Evolutionary conservation across 2,797 vertebrate genomes (phyloP).

Genomic region (Poeciliopsis gracilis): DNA sequence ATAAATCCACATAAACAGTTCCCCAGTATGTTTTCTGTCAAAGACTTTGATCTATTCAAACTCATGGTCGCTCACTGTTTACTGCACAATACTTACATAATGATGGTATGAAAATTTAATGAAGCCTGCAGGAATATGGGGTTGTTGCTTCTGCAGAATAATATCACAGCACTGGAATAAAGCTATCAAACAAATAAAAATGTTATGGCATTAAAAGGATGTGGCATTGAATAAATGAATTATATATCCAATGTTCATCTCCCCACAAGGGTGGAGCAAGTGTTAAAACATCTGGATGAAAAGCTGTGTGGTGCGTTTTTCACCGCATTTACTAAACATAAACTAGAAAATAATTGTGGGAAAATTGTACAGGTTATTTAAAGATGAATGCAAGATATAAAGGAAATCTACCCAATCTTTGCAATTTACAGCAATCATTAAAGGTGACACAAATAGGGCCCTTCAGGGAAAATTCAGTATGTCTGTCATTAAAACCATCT

Average conservation of each 20-base stretch:
- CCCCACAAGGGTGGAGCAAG: not conserved
- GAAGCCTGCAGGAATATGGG: constrained; percentile 31
- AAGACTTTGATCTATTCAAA: constrained; percentile 35
- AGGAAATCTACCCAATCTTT: not conserved
- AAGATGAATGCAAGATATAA: not conserved
- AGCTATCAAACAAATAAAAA: constrained; percentile 18
- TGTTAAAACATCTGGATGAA: constrained; percentile 3
- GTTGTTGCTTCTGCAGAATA: constrained; percentile 19
- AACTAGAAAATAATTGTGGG: not conserved
- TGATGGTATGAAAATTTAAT: constrained; percentile 62
- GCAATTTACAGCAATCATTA: not conserved
- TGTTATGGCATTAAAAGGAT: constrained; percentile 22
- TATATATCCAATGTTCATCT: not conserved
- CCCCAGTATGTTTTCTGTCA: constrained; percentile 8
- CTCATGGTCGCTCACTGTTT: constrained; percentile 33
- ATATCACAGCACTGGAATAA: constrained; percentile 10
- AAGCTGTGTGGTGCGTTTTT: not conserved
- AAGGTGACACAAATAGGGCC: not conserved
- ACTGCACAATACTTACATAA: constrained; percentile 44
- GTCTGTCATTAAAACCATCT: not conserved
- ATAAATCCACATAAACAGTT: constrained; percentile 5
- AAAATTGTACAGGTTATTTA: not conserved
- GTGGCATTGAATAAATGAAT: constrained; percentile 2
- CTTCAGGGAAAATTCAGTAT: not conserved
- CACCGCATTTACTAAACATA: not conserved